Evolutionary conservation across 2,113 vertebrate genomes (phyloP).

Genomic region (Pseudorasbora parva): DNA sequence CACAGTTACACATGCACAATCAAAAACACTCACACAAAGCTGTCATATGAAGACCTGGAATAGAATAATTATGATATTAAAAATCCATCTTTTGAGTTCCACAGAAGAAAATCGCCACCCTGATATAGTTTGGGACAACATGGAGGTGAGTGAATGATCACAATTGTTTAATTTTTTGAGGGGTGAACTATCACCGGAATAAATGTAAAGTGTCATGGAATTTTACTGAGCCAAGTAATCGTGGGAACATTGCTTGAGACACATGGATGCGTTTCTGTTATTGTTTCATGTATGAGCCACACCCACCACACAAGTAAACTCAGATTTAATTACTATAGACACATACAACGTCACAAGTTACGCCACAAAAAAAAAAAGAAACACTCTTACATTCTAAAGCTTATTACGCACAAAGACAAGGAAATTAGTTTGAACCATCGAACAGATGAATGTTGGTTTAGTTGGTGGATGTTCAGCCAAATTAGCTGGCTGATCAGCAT

Average conservation of each 20-base stretch:
- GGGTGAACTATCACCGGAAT: not conserved
- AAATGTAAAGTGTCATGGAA: not conserved
- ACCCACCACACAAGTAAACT: conserved; percentile 11
- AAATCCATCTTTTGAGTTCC: not conserved
- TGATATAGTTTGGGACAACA: not conserved
- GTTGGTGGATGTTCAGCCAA: not conserved
- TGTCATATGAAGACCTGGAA: not conserved
- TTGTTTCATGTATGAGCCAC: not conserved
- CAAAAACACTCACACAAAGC: conserved; percentile 22
- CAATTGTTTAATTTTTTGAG: not conserved
- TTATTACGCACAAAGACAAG: not conserved
- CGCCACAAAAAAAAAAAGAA: conserved; percentile 41
- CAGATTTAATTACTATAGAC: conserved; percentile 17
- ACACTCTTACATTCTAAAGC: conserved; percentile 5
- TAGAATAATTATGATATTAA: not conserved
- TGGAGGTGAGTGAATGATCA: not conserved
- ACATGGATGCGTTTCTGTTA: not conserved
- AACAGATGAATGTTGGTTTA: not conserved
- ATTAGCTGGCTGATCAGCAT: not conserved
- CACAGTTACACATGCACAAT: not conserved
- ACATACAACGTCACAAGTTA: conserved; percentile 48
- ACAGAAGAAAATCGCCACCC: not conserved
- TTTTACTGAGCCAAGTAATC: not conserved
- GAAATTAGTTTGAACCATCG: not conserved
- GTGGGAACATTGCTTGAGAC: conserved; percentile 1